A percentile compares a stretch with the other conserved stretches of the same genome.
These are phyloP conservation scores for Sitta carolinensis DNA, from an alignment of 2,797 vertebrate species.

Conservation along the genomic window DNA sequence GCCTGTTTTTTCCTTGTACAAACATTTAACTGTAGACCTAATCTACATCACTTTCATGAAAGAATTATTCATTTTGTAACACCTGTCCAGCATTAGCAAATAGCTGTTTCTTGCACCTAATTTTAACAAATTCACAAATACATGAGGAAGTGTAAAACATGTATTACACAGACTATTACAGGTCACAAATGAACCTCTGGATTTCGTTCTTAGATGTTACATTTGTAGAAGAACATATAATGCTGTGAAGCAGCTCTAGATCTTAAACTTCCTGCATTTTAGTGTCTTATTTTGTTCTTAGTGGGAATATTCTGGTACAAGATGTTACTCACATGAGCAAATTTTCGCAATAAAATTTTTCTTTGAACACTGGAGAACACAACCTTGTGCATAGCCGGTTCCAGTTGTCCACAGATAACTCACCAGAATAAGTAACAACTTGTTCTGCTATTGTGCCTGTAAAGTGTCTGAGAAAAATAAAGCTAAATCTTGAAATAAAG, in stretches of 20 bases:
- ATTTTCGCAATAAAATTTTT: neutral
- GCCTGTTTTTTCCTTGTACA: neutral
- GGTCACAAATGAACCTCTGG: neutral
- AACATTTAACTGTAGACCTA: conserved; percentile 12
- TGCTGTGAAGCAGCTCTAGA: neutral
- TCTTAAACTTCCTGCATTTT: neutral
- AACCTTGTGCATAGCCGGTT: neutral
- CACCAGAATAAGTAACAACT: neutral
- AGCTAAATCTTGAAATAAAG: neutral
- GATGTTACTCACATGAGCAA: neutral
- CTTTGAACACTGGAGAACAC: neutral
- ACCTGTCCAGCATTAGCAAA: conserved; percentile 20
- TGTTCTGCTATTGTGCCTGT: neutral
- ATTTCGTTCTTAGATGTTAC: neutral
- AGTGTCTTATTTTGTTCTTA: neutral
- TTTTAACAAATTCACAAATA: conserved; percentile 42
- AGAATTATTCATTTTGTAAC: neutral
- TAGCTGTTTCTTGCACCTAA: conserved; percentile 17
- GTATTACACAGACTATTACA: neutral
- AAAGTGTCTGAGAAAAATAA: neutral
- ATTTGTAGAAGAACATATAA: neutral
- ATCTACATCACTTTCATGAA: neutral
- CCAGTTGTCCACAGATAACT: neutral
- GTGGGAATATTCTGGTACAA: neutral
- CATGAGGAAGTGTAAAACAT: neutral